phyloP scores from a whole-genome alignment of 2,113 vertebrate species.

The Ictalurus furcatus region DNA sequence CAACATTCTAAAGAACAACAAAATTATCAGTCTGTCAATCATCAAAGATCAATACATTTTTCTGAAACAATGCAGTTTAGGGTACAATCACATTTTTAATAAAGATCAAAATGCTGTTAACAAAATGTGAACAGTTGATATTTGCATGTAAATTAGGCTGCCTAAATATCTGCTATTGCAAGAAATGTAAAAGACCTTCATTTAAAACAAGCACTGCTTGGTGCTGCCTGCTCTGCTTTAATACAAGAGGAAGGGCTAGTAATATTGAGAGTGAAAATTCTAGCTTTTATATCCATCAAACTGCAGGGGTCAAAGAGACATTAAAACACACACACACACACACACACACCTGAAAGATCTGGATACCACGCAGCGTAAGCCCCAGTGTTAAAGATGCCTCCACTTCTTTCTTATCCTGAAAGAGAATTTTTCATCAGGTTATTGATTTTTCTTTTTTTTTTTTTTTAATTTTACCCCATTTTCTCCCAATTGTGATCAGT shows the following conservation, averaged over 20 bases:
- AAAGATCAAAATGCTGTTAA: neutral
- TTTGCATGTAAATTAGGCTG: neutral
- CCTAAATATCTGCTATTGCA: neutral
- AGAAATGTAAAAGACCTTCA: neutral
- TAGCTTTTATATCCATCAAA: neutral
- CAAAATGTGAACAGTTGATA: neutral
- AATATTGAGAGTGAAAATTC: neutral
- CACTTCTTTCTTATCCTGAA: constrained; percentile 93
- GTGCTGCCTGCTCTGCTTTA: neutral
- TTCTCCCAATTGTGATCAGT: neutral
- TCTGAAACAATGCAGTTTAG: neutral
- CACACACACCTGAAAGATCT: constrained; percentile 90
- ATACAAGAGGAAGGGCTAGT: neutral
- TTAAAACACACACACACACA: neutral
- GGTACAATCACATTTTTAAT: neutral
- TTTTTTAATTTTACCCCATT: neutral
- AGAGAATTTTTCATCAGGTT: constrained; percentile 10
- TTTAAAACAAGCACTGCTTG: neutral
- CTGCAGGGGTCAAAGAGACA: neutral
- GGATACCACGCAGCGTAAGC: constrained; percentile 94
- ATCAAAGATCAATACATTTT: neutral
- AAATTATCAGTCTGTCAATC: neutral
- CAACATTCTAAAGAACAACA: constrained; percentile 78
- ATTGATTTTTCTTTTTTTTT: neutral
- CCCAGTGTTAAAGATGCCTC: constrained; percentile 92